Conservation (phyloP, 2,113 vertebrate genomes). For the Hyaena hyaena region DNA sequence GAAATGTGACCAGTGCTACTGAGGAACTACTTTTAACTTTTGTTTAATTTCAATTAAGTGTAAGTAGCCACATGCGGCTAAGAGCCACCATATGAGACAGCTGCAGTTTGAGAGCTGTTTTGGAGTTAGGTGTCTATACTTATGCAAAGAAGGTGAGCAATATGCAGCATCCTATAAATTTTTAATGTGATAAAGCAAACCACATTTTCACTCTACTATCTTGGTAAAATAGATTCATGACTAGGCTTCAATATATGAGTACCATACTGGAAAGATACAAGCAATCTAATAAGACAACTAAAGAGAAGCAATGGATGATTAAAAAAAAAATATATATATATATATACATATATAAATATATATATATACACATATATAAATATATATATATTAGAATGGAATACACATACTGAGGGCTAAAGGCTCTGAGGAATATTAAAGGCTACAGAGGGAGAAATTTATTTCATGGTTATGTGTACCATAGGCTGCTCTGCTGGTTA, state of each 20-base stretch:
- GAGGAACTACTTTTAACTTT: neutral
- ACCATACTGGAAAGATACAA: constrained; percentile 15
- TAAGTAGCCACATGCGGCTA: neutral
- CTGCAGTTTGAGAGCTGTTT: neutral
- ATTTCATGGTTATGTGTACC: neutral
- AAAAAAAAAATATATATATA: too few relatives aligned
- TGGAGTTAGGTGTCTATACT: neutral
- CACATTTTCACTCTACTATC: neutral
- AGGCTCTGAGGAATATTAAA: neutral
- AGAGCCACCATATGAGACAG: neutral
- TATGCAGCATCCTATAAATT: neutral
- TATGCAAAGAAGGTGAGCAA: neutral
- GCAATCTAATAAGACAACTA: neutral
- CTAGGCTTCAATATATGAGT: neutral
- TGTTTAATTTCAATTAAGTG: neutral
- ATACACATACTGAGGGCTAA: neutral
- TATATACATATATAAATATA: too few relatives aligned
- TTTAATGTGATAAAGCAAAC: neutral
- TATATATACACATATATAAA: too few relatives aligned
- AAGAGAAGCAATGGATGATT: neutral
- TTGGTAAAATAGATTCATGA: neutral
- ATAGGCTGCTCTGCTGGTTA: neutral
- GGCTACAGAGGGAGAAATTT: neutral
- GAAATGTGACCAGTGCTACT: neutral
- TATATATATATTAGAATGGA: neutral